phyloP scores from a whole-genome alignment of 2,113 vertebrate genomes.

The Lepidothrix coronata region DNA sequence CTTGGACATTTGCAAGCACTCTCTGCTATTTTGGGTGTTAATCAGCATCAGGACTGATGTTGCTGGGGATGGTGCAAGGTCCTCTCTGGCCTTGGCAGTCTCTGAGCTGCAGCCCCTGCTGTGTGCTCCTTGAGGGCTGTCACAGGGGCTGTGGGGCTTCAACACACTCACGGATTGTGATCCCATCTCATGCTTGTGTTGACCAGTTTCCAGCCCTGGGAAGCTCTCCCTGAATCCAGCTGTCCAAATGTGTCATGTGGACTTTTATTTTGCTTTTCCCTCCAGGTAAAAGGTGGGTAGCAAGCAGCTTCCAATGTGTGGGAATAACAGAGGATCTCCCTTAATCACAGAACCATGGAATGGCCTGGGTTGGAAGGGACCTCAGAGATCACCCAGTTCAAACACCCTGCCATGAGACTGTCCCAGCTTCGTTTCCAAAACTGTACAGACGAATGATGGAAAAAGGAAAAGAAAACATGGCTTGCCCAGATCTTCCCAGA shows the following conservation, averaged over 20 bases:
- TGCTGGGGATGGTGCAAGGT: background rate
- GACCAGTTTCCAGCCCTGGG: background rate
- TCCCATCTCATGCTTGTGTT: background rate
- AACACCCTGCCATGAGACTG: background rate
- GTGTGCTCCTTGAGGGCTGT: background rate
- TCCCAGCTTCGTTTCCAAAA: background rate
- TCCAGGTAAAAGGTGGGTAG: background rate
- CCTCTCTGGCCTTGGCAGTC: background rate
- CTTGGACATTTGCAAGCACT: background rate
- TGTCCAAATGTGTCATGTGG: background rate
- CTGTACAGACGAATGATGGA: rapidly evolving
- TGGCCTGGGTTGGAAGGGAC: background rate
- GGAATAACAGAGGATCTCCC: rapidly evolving
- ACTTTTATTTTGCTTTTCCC: background rate
- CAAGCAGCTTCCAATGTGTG: background rate
- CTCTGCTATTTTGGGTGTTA: background rate
- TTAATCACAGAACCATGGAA: background rate
- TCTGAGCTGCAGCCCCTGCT: too few relatives aligned
- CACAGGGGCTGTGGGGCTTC: background rate
- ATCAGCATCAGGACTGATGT: background rate
- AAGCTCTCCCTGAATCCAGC: background rate
- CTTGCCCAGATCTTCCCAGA: background rate
- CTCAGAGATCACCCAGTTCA: background rate
- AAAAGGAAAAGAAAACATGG: background rate
- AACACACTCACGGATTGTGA: background rate